These are phyloP conservation scores for Globia sparganii DNA, from an alignment of 2,888 invertebrate species.

Conservation along the genomic window DNA sequence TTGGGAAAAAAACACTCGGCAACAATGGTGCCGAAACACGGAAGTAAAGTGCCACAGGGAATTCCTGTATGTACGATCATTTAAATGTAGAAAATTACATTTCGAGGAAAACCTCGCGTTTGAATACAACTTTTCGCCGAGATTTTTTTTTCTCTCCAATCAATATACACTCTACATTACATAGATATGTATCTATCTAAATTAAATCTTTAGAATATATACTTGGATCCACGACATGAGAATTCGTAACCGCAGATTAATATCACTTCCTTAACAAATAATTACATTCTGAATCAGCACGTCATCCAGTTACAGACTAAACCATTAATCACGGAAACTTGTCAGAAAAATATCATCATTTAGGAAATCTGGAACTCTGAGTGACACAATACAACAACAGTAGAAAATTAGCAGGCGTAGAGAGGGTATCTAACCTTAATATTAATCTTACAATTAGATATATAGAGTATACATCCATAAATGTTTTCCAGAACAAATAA, in stretches of 20 bases:
- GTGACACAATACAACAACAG: conserved; percentile 55
- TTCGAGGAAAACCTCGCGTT: conserved; percentile 39
- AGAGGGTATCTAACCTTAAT: conserved; percentile 56
- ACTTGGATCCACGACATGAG: conserved; percentile 37
- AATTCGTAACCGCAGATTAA: conserved; percentile 37
- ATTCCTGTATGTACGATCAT: neutral
- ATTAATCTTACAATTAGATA: conserved; percentile 53
- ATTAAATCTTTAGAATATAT: conserved; percentile 46
- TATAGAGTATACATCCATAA: conserved; percentile 60
- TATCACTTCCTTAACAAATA: conserved; percentile 55
- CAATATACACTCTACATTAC: conserved; percentile 32
- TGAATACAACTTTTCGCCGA: neutral
- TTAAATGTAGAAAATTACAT: neutral
- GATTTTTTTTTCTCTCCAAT: conserved; percentile 1
- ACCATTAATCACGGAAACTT: conserved; percentile 41
- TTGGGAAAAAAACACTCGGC: neutral
- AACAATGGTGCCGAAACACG: conserved; percentile 6
- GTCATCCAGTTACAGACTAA: conserved; percentile 3
- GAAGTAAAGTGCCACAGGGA: conserved; percentile 2
- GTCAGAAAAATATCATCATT: conserved; percentile 53
- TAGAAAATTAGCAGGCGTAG: conserved; percentile 50
- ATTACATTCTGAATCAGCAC: conserved; percentile 31
- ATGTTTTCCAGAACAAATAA: conserved; percentile 51
- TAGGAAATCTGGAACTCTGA: conserved; percentile 40
- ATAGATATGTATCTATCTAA: conserved; percentile 49